phyloP scores from a whole-genome alignment of 2,113 vertebrate species.

The Embiotoca jacksoni region DNA sequence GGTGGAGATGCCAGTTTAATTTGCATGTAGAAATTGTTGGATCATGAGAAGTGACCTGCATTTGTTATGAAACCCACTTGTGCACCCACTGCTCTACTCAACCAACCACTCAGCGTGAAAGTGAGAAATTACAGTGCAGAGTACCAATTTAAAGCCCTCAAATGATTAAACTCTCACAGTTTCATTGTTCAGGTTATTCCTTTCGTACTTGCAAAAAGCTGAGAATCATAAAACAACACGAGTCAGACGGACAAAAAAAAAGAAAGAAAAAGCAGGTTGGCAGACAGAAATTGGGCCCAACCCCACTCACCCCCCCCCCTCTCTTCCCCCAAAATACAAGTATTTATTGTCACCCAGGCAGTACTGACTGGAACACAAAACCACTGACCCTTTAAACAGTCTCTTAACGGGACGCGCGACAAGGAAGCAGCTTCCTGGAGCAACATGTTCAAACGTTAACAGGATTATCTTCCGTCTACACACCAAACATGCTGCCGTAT shows the following conservation, averaged over 20 bases:
- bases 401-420: neutral
- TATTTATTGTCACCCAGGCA: neutral
- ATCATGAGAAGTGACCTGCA: neutral
- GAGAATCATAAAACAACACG: neutral
- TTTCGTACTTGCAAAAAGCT: neutral
- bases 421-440: neutral
- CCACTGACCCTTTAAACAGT: neutral
- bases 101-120: conserved; percentile 12
- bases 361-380: neutral
- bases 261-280: neutral
- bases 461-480: neutral
- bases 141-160: neutral
- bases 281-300: neutral
- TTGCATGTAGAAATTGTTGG: conserved; percentile 26
- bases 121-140: conserved; percentile 9
- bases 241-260: neutral
- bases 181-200: neutral
- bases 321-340: neutral
- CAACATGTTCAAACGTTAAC: neutral
- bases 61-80: conserved; percentile 39
- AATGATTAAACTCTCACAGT: neutral
- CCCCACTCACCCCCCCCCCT: no score
- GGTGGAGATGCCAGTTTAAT: neutral
- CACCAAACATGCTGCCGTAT: neutral
- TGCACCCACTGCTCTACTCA: conserved; percentile 1